These are phyloP conservation scores for Lasioglossum baleicum DNA, from an alignment of 1,140 invertebrate species.

Conservation along the genomic window DNA sequence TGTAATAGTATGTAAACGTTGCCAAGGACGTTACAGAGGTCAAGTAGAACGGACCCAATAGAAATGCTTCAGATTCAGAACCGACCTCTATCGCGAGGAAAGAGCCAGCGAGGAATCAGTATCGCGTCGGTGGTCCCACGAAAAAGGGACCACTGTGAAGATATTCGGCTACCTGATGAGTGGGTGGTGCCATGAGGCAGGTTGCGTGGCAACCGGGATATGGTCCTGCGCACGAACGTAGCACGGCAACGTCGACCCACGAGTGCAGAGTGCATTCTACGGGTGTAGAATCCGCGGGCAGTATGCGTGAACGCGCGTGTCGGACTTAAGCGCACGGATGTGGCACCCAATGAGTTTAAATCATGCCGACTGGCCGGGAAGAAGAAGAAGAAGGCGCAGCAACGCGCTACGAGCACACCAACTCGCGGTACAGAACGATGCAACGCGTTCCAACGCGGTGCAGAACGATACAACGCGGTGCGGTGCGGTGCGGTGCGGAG, in stretches of 20 bases:
- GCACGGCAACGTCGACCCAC: background rate
- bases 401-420: constrained; percentile 36
- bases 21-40: no score
- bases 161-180: constrained; percentile 58
- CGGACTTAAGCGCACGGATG: constrained; percentile 67
- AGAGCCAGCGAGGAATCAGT: background rate
- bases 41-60: no score
- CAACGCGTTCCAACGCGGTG: constrained; percentile 50
- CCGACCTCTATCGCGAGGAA: no score
- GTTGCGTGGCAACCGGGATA: constrained; percentile 29
- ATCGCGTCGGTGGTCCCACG: constrained; percentile 10
- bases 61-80: no score
- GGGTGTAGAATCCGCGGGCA: constrained; percentile 41
- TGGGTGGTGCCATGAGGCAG: constrained; percentile 59
- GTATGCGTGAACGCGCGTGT: constrained; percentile 58
- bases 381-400: constrained; percentile 52
- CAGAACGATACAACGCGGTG: constrained; percentile 36
- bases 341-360: constrained; percentile 78
- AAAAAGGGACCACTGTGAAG: constrained; percentile 35
- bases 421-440: constrained; percentile 51
- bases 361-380: constrained; percentile 65
- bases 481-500: constrained; percentile 57
- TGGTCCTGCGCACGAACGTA: background rate
- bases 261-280: background rate
- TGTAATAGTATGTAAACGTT: no score